Conservation (phyloP, 1,140 invertebrate genomes). For the Drosophila sp. region DNA sequence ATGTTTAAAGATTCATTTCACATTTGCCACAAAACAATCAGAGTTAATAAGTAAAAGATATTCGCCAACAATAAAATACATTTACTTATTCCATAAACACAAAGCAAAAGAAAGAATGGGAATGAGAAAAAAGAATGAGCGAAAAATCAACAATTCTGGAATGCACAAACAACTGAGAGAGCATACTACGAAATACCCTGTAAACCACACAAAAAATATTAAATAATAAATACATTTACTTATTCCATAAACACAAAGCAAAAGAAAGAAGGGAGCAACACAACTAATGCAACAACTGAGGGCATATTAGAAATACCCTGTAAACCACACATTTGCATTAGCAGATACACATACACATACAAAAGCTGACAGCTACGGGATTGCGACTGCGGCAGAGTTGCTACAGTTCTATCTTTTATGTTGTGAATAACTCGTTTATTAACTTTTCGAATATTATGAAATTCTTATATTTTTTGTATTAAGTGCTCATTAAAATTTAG, state of each 20-base stretch:
- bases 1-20: constrained; percentile 1
- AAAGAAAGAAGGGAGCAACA: constrained; percentile 13
- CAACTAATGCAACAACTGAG: neutral
- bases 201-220: neutral
- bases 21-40: neutral
- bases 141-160: constrained; percentile 22
- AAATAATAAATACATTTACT: neutral
- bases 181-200: neutral
- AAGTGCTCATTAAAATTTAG: no score
- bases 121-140: neutral
- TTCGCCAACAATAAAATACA: neutral
- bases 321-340: neutral
- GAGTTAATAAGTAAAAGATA: neutral
- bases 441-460: no score
- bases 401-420: no score
- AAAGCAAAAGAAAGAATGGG: constrained; percentile 6
- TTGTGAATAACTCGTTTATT: no score
- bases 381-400: no score
- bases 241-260: constrained; percentile 13
- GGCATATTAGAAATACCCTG: neutral
- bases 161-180: neutral
- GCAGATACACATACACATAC: neutral
- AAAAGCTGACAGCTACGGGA: no score
- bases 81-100: constrained; percentile 10
- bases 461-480: no score